These are phyloP conservation scores for Drosophila cognata DNA, from an alignment of 2,888 invertebrate genomes.

Conservation along the genomic window DNA sequence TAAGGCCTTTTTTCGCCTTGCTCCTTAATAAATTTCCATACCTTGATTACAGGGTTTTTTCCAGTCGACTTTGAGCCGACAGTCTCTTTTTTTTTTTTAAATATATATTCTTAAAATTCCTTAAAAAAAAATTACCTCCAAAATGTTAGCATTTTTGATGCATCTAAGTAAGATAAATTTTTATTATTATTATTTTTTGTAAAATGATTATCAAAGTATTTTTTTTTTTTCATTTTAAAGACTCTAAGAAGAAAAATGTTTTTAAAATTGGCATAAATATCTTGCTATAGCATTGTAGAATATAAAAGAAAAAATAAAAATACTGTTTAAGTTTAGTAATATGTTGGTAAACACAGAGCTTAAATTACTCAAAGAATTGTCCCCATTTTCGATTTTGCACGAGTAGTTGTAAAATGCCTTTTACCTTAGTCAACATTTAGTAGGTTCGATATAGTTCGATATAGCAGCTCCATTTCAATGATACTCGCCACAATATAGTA, in stretches of 20 bases:
- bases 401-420: background rate
- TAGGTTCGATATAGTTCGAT: background rate
- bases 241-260: background rate
- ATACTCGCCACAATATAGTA: slow-evolving; percentile 6
- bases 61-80: slow-evolving; percentile 3
- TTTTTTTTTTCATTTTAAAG: background rate
- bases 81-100: background rate
- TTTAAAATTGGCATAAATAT: background rate
- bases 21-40: background rate
- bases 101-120: background rate
- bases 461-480: background rate
- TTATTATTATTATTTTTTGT: slow-evolving; percentile 19
- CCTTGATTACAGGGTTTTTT: slow-evolving; percentile 9
- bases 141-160: slow-evolving; percentile 17
- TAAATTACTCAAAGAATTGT: background rate
- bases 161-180: background rate
- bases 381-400: background rate
- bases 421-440: background rate
- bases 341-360: background rate
- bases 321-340: background rate
- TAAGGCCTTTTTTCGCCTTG: background rate
- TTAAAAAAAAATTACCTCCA: slow-evolving; percentile 28
- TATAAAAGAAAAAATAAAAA: background rate
- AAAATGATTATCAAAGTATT: slow-evolving; percentile 43
- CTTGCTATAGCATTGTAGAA: background rate